phyloP scores from a whole-genome alignment of 1,140 invertebrate genomes.

The Helicorthomorpha holstii region DNA sequence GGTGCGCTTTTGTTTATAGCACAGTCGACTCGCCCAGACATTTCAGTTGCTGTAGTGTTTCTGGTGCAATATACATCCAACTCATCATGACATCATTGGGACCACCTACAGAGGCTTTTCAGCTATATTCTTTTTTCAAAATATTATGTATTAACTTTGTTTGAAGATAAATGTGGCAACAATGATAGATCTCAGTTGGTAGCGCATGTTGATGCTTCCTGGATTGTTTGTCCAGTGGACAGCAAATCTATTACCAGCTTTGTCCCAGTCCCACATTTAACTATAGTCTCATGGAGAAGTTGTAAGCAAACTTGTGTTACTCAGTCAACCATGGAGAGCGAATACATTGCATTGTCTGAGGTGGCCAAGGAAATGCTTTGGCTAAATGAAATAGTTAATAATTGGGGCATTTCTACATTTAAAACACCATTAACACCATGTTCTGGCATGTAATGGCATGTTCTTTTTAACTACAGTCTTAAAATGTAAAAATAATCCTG shows the following conservation, averaged over 20 bases:
- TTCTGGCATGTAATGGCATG: too few relatives aligned
- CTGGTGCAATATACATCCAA: background rate
- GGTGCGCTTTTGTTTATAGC: background rate
- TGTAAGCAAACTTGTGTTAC: slow-evolving; percentile 9
- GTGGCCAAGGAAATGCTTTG: background rate
- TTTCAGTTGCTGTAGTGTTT: background rate
- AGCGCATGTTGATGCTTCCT: too few relatives aligned
- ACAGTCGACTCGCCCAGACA: background rate
- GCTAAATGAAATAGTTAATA: background rate
- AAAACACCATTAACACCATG: too few relatives aligned
- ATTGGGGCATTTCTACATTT: background rate
- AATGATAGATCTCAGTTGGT: too few relatives aligned
- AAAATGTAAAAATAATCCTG: too few relatives aligned
- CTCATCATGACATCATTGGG: background rate
- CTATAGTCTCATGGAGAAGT: slow-evolving; percentile 9
- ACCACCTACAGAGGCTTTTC: background rate
- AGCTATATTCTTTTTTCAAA: background rate
- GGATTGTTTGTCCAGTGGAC: slow-evolving; percentile 14
- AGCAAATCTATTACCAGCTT: slow-evolving; percentile 11
- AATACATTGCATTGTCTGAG: too few relatives aligned
- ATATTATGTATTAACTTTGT: background rate
- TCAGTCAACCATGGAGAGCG: too few relatives aligned
- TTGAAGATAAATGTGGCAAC: background rate
- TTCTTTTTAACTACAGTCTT: too few relatives aligned
- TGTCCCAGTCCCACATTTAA: slow-evolving; percentile 1